A percentile compares a stretch with the other conserved stretches of the same genome.
phyloP scores from a whole-genome alignment of 2,797 vertebrate genomes.

The Macropus fuliginosus region DNA sequence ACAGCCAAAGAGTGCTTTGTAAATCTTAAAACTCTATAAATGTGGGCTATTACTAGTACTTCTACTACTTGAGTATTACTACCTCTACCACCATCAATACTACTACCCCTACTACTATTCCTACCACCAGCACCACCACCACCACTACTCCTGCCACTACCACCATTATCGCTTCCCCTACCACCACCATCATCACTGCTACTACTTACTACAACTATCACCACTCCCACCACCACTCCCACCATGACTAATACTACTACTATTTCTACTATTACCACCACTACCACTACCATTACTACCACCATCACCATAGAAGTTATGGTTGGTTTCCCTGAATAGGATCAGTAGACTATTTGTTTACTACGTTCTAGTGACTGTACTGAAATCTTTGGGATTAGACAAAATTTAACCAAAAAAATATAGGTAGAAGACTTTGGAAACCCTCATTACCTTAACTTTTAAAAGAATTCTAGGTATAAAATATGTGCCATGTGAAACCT shows the following conservation, averaged over 20 bases:
- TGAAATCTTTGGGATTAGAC: background rate
- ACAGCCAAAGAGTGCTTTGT: background rate
- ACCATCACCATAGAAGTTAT: background rate
- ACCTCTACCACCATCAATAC: too few species aligned
- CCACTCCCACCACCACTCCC: too few species aligned
- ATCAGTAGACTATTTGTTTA: background rate
- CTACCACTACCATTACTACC: background rate
- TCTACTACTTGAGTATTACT: too few species aligned
- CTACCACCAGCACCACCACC: too few species aligned
- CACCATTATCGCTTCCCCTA: too few species aligned
- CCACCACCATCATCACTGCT: too few species aligned
- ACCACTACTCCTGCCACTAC: too few species aligned
- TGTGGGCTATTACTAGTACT: background rate
- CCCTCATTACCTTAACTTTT: background rate
- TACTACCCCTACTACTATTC: too few species aligned
- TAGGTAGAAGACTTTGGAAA: background rate
- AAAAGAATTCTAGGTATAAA: background rate
- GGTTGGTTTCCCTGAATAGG: background rate
- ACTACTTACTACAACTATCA: too few species aligned
- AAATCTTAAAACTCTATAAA: background rate
- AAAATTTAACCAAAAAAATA: background rate
- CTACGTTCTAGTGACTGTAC: background rate
- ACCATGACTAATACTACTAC: background rate
- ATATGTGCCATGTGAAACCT: background rate
- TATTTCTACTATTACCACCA: background rate